Evolutionary conservation across 2,888 invertebrate species (phyloP), one percentile per base, ranked within the genome.

Genomic region (Chrysina gloriosa): DNA sequence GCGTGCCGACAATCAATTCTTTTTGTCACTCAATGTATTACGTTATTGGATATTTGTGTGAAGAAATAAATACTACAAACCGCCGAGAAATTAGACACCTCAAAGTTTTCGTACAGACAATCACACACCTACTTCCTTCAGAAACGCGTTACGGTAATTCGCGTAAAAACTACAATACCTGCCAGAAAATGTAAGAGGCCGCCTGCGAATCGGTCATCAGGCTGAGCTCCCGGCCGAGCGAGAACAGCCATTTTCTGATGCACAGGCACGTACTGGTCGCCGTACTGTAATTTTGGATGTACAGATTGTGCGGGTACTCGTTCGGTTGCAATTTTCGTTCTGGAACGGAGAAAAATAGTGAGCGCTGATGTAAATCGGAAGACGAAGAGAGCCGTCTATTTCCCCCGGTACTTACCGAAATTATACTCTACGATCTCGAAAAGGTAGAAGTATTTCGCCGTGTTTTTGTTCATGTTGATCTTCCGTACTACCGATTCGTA

Each of bases 261-360:
- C 93, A 89, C 48, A 99, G 87, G 81, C 98, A 99, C 52, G 96
- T 96, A 74, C 95, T 94, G 34, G 96, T 96, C 31, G 98, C 98
- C 7, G 98, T 98, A 73, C 96, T 96, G 82, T 98, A 99, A 85
- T 99, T 99, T 85, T 98, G 98, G 76, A 99, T 97, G 86, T 99
- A 99, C 72, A 99, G 87, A 77, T 96, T 95, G 85, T 99, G 98
- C 0, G 98, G 98, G 76, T 95, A 94, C 85, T 99, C 99, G 81
- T 92, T 92, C 0, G 94, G 91, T 77, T 94, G 94, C 69, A 99
- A 85, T 84, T 97, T 97, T 65, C 98, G 90, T 82, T 98, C 97
- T 95, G 85, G n/a, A 85, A 84, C 70, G 71, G 67, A 63, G 11
- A 23, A 3, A 39, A 3, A 39, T 3, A 39, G 39, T n/a, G n/a